phyloP scores from a whole-genome alignment of 2,888 invertebrate species.

The Chrysolina americana region DNA sequence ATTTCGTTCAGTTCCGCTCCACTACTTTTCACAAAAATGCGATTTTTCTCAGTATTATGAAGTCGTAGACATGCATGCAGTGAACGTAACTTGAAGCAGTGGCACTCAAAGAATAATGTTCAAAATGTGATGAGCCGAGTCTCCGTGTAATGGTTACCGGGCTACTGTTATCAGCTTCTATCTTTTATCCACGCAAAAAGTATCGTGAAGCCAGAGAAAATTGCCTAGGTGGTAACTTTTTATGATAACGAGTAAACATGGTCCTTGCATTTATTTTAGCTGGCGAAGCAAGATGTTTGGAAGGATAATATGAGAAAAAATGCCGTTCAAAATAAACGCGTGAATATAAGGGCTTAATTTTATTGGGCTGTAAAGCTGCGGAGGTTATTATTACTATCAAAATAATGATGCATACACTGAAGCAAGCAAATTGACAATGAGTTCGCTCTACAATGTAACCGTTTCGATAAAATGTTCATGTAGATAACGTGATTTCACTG shows the following conservation, averaged over 20 bases:
- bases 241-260: constrained; percentile 63
- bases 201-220: constrained; percentile 61
- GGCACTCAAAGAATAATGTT: constrained; percentile 48
- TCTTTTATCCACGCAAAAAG: constrained; percentile 63
- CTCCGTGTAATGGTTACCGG: constrained; percentile 62
- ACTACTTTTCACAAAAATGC: constrained; percentile 15
- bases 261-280: constrained; percentile 48
- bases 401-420: constrained; percentile 25
- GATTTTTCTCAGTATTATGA: constrained; percentile 54
- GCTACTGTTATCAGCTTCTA: constrained; percentile 61
- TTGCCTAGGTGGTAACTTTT: constrained; percentile 66
- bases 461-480: background rate
- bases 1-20: background rate
- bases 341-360: constrained; percentile 38
- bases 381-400: constrained; percentile 14
- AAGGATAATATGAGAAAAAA: constrained; percentile 33
- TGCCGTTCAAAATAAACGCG: constrained; percentile 35
- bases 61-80: constrained; percentile 48
- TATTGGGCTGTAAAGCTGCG: constrained; percentile 33
- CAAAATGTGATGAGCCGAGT: constrained; percentile 60
- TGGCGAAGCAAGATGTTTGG: constrained; percentile 38
- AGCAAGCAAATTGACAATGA: constrained; percentile 22
- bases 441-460: background rate
- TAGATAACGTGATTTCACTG: background rate
- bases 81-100: constrained; percentile 34